Conservation (phyloP, 1,140 invertebrate genomes). For the Coelopa frigida region DNA sequence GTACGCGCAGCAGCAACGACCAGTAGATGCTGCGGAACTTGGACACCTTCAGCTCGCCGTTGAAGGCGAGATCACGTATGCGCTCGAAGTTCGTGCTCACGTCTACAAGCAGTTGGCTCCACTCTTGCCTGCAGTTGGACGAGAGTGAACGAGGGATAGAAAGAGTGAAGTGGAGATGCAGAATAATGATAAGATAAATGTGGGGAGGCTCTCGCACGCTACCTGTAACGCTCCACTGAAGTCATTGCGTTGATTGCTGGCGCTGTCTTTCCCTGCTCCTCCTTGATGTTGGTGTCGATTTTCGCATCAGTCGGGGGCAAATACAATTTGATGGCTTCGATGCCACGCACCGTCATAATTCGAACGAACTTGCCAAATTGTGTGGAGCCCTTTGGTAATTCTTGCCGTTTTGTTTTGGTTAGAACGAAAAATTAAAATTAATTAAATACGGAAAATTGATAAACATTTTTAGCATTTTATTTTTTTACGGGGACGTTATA, state of each 20-base stretch:
- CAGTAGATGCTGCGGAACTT: slow-evolving; percentile 48
- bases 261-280: slow-evolving; percentile 19
- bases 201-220: too few species aligned
- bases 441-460: background rate
- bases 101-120: slow-evolving; percentile 29
- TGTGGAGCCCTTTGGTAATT: too few species aligned
- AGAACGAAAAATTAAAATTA: too few species aligned
- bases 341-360: slow-evolving; percentile 34
- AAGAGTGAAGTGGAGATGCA: slow-evolving; percentile 3
- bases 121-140: slow-evolving; percentile 43
- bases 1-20: slow-evolving; percentile 42
- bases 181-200: background rate
- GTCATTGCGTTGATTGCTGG: slow-evolving; percentile 21
- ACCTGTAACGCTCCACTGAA: slow-evolving; percentile 34
- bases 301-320: slow-evolving; percentile 18
- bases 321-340: slow-evolving; percentile 39
- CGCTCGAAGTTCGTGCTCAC: slow-evolving; percentile 31
- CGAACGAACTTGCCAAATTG: too few species aligned
- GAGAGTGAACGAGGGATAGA: background rate
- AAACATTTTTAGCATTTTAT: background rate
- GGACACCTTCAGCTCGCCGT: slow-evolving; percentile 44
- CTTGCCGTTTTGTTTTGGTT: too few species aligned
- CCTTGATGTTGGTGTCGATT: slow-evolving; percentile 23
- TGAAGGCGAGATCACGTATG: slow-evolving; percentile 37
- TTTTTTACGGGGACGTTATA: slow-evolving; percentile 1